Evolutionary conservation across 2,888 invertebrate species (phyloP).

Genomic region (Heliconius erato): DNA sequence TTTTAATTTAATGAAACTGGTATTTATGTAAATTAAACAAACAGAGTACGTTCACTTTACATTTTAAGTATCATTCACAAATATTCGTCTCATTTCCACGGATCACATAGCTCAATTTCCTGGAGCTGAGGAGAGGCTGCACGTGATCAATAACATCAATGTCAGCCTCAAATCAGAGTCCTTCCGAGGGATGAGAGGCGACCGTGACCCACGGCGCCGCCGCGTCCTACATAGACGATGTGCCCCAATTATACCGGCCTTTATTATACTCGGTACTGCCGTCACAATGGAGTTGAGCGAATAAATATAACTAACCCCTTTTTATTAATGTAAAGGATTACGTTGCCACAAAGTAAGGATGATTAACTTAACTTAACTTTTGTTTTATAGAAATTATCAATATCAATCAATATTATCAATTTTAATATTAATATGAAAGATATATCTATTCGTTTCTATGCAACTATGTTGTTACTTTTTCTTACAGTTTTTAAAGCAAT

Average conservation of each 20-base stretch:
- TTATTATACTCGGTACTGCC: constrained; percentile 60
- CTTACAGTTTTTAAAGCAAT: no score
- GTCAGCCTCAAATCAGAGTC: constrained; percentile 44
- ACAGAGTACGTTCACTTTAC: constrained; percentile 17
- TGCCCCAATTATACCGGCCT: constrained; percentile 79
- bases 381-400: neutral
- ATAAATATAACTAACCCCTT: constrained; percentile 17
- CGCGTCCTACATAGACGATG: constrained; percentile 72
- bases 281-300: constrained; percentile 57
- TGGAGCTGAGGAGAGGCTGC: constrained; percentile 38
- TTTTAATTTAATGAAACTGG: no score
- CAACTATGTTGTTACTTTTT: neutral
- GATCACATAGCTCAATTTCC: constrained; percentile 51
- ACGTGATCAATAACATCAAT: constrained; percentile 53
- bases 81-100: constrained; percentile 56
- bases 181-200: constrained; percentile 53
- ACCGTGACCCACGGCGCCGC: constrained; percentile 72
- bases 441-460: neutral
- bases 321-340: constrained; percentile 8
- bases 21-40: neutral
- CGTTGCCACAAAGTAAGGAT: neutral
- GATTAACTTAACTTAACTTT: neutral
- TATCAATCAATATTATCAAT: neutral
- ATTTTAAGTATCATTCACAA: constrained; percentile 39
- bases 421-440: neutral